These are phyloP conservation scores for fruit fly (Drosophila melanogaster) DNA, from an alignment of 1,140 invertebrate species.

Conservation along the genomic window Release_6_plus_ISO1_MT NT_033777.3:26469001-26469500, in stretches of 20 bases:
- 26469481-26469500: conserved; percentile 63
- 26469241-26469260: not conserved
- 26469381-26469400: conserved; percentile 85
- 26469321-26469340: conserved; percentile 90
- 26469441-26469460: conserved; percentile 46
- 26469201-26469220: not conserved
- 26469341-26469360: conserved; percentile 87
- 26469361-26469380: conserved; percentile 88
- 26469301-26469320: conserved; percentile 88
- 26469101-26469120: not conserved
- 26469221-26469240: not conserved
- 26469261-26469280: not conserved
- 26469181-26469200: not conserved
- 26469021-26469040: too few species aligned
- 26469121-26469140: not conserved
- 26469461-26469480: conserved; percentile 65
- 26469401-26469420: conserved; percentile 19
- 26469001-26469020: conserved; percentile 85
- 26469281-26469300: conserved; percentile 89
- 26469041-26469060: not conserved
- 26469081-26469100: not conserved
- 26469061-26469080: not conserved
- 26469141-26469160: not conserved
- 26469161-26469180: not conserved
- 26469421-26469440: conserved; percentile 11